Evolutionary conservation across 2,113 vertebrate genomes (phyloP).

Genomic region (Baryphthengus martii): DNA sequence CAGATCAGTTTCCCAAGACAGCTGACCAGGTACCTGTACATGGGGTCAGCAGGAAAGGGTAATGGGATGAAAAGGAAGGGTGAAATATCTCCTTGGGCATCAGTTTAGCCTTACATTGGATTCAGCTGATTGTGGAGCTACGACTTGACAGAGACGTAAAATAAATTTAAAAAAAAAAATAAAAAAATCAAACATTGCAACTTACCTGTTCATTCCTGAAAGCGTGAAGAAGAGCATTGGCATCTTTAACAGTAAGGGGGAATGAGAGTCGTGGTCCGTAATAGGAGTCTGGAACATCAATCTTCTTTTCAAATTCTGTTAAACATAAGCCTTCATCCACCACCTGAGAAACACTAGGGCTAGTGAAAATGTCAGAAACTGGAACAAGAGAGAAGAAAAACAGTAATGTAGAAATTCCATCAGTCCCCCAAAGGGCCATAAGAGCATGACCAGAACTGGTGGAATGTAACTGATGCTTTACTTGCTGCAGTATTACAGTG

Average conservation of each 20-base stretch:
- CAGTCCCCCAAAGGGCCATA: neutral
- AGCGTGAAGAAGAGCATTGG: constrained; percentile 79
- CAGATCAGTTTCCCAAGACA: neutral
- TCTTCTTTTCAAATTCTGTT: constrained; percentile 72
- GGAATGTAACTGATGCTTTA: neutral
- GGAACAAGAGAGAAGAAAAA: constrained; percentile 28
- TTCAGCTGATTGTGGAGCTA: neutral
- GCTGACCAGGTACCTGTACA: neutral
- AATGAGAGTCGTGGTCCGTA: constrained; percentile 86
- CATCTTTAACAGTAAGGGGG: constrained; percentile 83
- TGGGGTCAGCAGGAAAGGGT: neutral
- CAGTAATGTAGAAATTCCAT: neutral
- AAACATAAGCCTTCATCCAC: constrained; percentile 38
- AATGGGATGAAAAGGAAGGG: neutral
- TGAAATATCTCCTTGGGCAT: neutral
- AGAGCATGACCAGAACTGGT: neutral
- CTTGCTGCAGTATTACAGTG: neutral
- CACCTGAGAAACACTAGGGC: constrained; percentile 45
- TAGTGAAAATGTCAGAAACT: constrained; percentile 79
- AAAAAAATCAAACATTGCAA: neutral
- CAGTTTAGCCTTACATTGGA: neutral
- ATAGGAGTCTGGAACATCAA: constrained; percentile 84
- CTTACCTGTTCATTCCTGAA: constrained; percentile 88
- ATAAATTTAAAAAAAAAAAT: neutral
- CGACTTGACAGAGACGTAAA: neutral